Base-by-base conservation (phyloP, 2,797 vertebrate genomes). In the Dipus sagitta region DNA sequence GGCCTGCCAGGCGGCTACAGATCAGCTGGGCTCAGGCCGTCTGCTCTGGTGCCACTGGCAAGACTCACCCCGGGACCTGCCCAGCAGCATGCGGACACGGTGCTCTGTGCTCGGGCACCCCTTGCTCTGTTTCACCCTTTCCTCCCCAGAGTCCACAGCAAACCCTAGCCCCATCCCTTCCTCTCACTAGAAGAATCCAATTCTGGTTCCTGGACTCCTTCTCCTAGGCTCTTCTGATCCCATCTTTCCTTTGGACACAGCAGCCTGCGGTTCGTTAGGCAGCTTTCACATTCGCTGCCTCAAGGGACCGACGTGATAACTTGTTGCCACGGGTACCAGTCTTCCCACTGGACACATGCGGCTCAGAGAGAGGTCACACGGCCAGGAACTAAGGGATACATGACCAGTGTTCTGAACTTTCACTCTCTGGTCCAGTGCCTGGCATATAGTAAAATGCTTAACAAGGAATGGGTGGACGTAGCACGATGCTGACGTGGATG, bases 281-380 rank as follows among this genome's bases (percentile, higher is more conserved):
- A 20, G 70, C 9, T 85, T 58, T 52, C 70, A 24, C 5, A 82
- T 3, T 20, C 20, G 3, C n/a, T 54, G 74, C 30, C 88, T 82
- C 52, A 30, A 15, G 47, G 58, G 12, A 0, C 28, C 38, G 52
- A 12, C 28, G 30, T 1, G 30, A 28, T 28, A 12, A 58, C 30
- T 64, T n/a, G 18, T 4, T 1, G 17, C 42, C 32, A 24, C 3
- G 24, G 14, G 26, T 1, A 17, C 32, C 54, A 6, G 6, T 28
- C 52, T 64, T 89, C 72, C 34, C 75, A 67, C 0, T 42, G 26
- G 54, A 77, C 15, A 18, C 21, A 0, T 0, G 88, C 9, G 15
- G 65, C 68, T 79, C 88, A 88, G 90, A 87, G 70, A 78, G 34
- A 60, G n/a, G n/a, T 70, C 68, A 54, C 82, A 65, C 26, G 34